Evolutionary conservation across 2,113 vertebrate species (phyloP), one percentile per base, ranked within the genome.

Genomic region (Catharus bicknelli): DNA sequence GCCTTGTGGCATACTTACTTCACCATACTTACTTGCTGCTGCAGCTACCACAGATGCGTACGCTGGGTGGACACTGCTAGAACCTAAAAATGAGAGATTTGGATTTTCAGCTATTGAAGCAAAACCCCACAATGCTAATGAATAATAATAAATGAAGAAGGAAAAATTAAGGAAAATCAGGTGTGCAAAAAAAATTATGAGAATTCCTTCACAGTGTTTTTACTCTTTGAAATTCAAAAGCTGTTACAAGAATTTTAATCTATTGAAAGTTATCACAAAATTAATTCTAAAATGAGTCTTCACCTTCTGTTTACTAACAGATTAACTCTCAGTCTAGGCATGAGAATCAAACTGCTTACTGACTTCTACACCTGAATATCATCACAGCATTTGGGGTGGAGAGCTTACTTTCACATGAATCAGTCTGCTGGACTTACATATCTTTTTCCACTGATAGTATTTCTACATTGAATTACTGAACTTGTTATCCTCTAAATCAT

Each of bases 1-100:
- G 68, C 85, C 85, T 90, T 45, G 73, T 83, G 72, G 72, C 68
- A 66, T 79, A 38, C 7, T 80, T 86, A 61, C 47, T 88, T 74
- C 68, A 86, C 79, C 93, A 59, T 83, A 99, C 98, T 98, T 98
- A 99, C 98, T 98, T 97, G 98, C 97, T 80, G 97, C 97, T 72
- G 93, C 96, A 85, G 98, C 97, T 76, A 95, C 96, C 91, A 98
- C 96, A 62, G 98, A 98, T 92, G 98, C 96, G 30, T 98, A 98
- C 17, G 98, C 98, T 58, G 98, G 98, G 88, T 99, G 98, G 94
- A 98, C 95, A 78, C 95, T 98, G 96, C 94, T 96, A 48, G 96
- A 94, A 85, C 98, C 99, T 98, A 88, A 80, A 96, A 92, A 80
- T 5, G 83, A 76, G 40, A 86, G 7, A 93, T 90, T 86, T 91